Conservation (phyloP, 2,888 invertebrate species). For the Merodon equestris region DNA sequence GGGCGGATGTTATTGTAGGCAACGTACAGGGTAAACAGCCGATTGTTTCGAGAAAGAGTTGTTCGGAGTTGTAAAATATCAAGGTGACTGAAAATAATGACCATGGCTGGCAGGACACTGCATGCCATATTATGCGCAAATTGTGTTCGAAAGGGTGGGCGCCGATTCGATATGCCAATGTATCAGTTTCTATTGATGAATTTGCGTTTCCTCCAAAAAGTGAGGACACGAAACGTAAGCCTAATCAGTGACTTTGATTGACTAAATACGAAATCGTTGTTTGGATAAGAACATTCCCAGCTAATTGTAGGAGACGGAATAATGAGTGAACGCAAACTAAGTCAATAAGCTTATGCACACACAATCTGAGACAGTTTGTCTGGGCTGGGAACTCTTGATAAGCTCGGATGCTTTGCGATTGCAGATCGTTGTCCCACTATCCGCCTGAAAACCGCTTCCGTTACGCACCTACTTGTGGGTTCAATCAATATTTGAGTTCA, state of each 20-base stretch:
- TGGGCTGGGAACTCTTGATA: neutral
- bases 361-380: slow-evolving; percentile 26
- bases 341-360: slow-evolving; percentile 36
- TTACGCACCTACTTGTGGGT: too few species aligned
- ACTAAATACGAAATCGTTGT: too few species aligned
- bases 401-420: neutral
- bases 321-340: slow-evolving; percentile 44
- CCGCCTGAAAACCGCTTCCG: too few species aligned
- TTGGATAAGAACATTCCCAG: slow-evolving; percentile 12
- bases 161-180: slow-evolving; percentile 49
- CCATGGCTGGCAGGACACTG: neutral
- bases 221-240: too few species aligned
- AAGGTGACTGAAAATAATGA: slow-evolving; percentile 40
- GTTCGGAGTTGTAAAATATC: slow-evolving; percentile 21
- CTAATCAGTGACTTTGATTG: too few species aligned
- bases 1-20: slow-evolving; percentile 24
- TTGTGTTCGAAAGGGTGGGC: slow-evolving; percentile 29
- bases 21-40: neutral
- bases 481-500: too few species aligned
- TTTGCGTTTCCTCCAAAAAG: too few species aligned
- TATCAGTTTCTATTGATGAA: too few species aligned
- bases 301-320: slow-evolving; percentile 41
- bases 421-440: neutral
- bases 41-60: slow-evolving; percentile 21
- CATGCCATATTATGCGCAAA: neutral